Conservation (phyloP, 2,113 vertebrate species). For the Psettodes erumei region DNA sequence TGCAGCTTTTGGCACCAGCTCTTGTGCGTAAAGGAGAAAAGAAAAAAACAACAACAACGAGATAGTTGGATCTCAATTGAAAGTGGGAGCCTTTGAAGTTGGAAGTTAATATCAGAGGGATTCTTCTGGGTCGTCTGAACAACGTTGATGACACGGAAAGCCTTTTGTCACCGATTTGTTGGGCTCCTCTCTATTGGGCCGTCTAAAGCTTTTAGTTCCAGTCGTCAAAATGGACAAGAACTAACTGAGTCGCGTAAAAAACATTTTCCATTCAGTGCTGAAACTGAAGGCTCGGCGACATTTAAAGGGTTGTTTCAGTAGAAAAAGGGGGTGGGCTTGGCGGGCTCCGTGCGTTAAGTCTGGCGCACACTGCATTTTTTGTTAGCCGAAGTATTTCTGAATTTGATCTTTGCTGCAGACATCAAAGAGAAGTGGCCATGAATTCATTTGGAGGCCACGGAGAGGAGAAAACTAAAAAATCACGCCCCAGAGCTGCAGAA, state of each 20-base stretch:
- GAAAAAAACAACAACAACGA: slow-evolving; percentile 75
- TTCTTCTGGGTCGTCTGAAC: slow-evolving; percentile 96
- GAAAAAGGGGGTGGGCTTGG: no score
- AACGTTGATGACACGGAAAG: slow-evolving; percentile 98
- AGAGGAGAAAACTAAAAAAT: slow-evolving; percentile 18
- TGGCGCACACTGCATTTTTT: background rate
- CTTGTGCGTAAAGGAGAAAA: slow-evolving; percentile 83
- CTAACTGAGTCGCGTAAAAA: slow-evolving; percentile 65
- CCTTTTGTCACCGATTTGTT: slow-evolving; percentile 96
- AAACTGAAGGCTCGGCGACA: slow-evolving; percentile 43
- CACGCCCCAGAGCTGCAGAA: background rate
- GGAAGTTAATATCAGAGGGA: slow-evolving; percentile 96
- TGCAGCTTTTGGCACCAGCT: slow-evolving; percentile 90
- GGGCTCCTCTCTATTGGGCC: slow-evolving; percentile 92
- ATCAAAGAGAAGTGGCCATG: slow-evolving; percentile 36
- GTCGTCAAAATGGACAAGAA: slow-evolving; percentile 87
- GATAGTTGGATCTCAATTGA: slow-evolving; percentile 96
- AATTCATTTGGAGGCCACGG: slow-evolving; percentile 12
- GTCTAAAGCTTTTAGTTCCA: slow-evolving; percentile 82
- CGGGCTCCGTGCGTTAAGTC: slow-evolving; percentile 3
- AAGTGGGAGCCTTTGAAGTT: slow-evolving; percentile 96
- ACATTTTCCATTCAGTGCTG: slow-evolving; percentile 61
- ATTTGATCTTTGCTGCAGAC: slow-evolving; percentile 24
- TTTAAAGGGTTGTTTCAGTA: slow-evolving; percentile 41
- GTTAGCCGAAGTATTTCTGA: slow-evolving; percentile 9